A percentile compares a stretch with the other conserved stretches of the same genome.
phyloP scores from a whole-genome alignment of 2,797 vertebrate species.

The Pagetopsis macropterus region DNA sequence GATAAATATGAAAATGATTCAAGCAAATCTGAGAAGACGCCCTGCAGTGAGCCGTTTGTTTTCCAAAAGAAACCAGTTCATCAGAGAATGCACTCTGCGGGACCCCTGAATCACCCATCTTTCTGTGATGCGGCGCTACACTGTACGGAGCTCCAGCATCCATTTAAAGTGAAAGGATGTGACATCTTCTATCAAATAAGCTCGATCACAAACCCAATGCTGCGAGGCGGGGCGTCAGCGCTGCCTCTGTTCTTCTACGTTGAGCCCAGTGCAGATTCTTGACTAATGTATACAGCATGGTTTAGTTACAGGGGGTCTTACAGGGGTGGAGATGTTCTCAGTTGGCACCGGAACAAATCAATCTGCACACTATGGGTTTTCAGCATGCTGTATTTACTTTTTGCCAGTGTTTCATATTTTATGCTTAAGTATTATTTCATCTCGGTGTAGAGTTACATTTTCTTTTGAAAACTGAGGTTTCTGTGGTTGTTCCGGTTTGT shows the following conservation, averaged over 20 bases:
- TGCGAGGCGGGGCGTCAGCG: conserved; percentile 16
- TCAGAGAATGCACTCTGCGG: conserved; percentile 18
- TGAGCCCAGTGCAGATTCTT: conserved; percentile 22
- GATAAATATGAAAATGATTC: conserved; percentile 37
- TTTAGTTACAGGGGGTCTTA: conserved; percentile 36
- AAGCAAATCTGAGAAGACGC: conserved; percentile 1
- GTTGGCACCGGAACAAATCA: conserved; percentile 36
- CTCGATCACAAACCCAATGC: conserved; percentile 16
- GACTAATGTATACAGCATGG: conserved; percentile 16
- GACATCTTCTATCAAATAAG: conserved; percentile 27
- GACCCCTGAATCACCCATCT: conserved; percentile 20
- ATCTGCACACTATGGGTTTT: conserved; percentile 30
- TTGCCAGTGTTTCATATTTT: conserved; percentile 29
- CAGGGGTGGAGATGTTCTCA: conserved; percentile 37
- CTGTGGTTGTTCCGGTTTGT: neutral
- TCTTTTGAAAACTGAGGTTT: conserved; percentile 7
- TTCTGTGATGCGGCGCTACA: neutral
- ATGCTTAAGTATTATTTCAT: conserved; percentile 7
- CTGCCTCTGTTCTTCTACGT: neutral
- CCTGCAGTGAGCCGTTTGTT: conserved; percentile 4
- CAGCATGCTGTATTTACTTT: conserved; percentile 3
- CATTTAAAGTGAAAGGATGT: conserved; percentile 27
- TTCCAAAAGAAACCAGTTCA: conserved; percentile 22
- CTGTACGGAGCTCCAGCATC: conserved; percentile 5
- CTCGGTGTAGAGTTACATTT: conserved; percentile 9